A percentile compares a stretch with the other conserved stretches of the same genome.
Conservation (phyloP, 2,113 vertebrate species). For the Leucosticte australis region DNA sequence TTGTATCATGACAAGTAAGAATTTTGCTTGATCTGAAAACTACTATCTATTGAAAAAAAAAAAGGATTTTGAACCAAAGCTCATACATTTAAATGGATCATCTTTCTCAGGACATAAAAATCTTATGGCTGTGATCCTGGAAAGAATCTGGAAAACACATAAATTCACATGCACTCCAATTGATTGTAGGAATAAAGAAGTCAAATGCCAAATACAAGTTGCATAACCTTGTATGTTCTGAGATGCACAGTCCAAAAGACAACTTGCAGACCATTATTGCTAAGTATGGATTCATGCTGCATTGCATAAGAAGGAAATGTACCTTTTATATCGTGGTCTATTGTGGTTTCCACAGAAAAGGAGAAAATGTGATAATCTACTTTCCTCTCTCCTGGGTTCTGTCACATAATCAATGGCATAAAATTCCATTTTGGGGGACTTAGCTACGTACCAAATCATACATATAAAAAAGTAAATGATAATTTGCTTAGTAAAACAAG, state of each 20-base stretch:
- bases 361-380: background rate
- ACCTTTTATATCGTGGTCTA: background rate
- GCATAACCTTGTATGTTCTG: background rate
- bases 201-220: background rate
- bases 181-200: background rate
- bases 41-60: background rate
- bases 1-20: background rate
- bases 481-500: background rate
- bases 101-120: background rate
- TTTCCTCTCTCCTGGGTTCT: background rate
- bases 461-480: background rate
- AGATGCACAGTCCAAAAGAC: background rate
- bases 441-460: background rate
- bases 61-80: background rate
- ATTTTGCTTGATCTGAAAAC: background rate
- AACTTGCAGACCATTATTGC: background rate
- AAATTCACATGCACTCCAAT: background rate
- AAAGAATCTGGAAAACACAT: background rate
- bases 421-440: background rate
- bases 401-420: background rate
- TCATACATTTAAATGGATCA: background rate
- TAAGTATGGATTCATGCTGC: background rate
- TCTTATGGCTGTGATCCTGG: background rate
- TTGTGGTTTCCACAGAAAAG: background rate
- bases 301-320: background rate